These are phyloP conservation scores for Macropodus opercularis DNA, from an alignment of 2,797 vertebrate genomes.

Conservation along the genomic window DNA sequence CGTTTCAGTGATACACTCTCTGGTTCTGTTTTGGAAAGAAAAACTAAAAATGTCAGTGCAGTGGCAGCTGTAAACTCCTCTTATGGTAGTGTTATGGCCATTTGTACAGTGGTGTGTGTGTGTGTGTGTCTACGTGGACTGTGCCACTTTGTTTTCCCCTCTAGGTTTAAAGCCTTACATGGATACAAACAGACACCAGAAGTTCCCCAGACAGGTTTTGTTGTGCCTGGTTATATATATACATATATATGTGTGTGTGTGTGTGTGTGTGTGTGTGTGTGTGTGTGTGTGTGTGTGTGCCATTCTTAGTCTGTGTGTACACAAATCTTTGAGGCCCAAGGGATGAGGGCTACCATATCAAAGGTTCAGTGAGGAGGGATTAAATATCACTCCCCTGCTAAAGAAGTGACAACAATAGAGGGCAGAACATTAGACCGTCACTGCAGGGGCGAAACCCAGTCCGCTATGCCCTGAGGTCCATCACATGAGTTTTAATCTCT, in stretches of 20 bases:
- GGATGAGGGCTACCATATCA: slow-evolving; percentile 80
- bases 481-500: slow-evolving; percentile 58
- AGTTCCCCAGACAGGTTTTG: slow-evolving; percentile 66
- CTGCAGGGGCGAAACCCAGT: slow-evolving; percentile 77
- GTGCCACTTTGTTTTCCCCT: slow-evolving; percentile 80
- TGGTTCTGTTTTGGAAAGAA: slow-evolving; percentile 78
- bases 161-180: slow-evolving; percentile 80
- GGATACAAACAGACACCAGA: slow-evolving; percentile 77
- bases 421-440: slow-evolving; percentile 71
- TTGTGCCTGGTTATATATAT: slow-evolving; percentile 18
- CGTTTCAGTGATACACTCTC: slow-evolving; percentile 51
- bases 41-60: slow-evolving; percentile 73
- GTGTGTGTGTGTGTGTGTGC: slow-evolving; percentile 34
- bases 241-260: slow-evolving; percentile 24
- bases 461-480: slow-evolving; percentile 55
- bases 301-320: slow-evolving; percentile 54
- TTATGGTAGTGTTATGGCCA: slow-evolving; percentile 78
- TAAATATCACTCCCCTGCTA: slow-evolving; percentile 78
- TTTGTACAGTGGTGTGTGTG: slow-evolving; percentile 58
- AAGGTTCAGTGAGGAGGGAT: slow-evolving; percentile 78
- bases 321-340: slow-evolving; percentile 66
- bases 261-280: slow-evolving; percentile 22
- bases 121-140: slow-evolving; percentile 51
- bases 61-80: slow-evolving; percentile 79
- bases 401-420: slow-evolving; percentile 78